These are phyloP conservation scores for Bradypus variegatus DNA, from an alignment of 2,797 vertebrate species.

Conservation along the genomic window DNA sequence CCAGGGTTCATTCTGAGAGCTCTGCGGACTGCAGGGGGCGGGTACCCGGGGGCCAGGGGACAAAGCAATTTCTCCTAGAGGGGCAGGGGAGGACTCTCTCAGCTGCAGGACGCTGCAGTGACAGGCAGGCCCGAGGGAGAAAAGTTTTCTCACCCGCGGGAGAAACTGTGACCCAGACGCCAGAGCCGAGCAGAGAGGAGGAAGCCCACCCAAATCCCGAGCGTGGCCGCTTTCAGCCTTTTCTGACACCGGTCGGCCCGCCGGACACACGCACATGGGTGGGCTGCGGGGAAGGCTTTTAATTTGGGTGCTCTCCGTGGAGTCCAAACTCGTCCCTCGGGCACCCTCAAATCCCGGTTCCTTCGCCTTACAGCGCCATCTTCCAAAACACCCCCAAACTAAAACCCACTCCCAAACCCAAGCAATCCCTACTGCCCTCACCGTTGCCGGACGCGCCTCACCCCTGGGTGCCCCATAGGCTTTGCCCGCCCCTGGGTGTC, in stretches of 20 bases:
- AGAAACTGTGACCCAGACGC: neutral
- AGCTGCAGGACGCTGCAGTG: rapidly evolving
- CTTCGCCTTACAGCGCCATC: neutral
- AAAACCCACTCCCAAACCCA: neutral
- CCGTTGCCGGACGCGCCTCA: neutral
- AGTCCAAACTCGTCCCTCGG: neutral
- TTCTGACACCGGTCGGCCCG: neutral
- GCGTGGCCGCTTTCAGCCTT: neutral
- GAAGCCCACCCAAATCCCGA: neutral
- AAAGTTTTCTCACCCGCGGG: constrained; percentile 20
- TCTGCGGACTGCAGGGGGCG: neutral
- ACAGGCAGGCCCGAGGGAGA: neutral
- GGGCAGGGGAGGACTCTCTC: neutral
- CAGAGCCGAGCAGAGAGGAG: neutral
- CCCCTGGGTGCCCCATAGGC: too few species aligned
- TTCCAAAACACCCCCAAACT: neutral
- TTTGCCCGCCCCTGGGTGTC: neutral
- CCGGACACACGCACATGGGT: neutral
- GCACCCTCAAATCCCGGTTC: neutral
- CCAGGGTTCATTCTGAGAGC: neutral
- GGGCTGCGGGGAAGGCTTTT: neutral
- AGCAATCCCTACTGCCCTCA: neutral
- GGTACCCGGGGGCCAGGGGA: too few species aligned
- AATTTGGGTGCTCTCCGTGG: neutral
- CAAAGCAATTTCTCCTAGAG: neutral